Evolutionary conservation across 1,140 invertebrate species (phyloP), one percentile per base, ranked within the genome.

Genomic region (Marisa cornuarietis): DNA sequence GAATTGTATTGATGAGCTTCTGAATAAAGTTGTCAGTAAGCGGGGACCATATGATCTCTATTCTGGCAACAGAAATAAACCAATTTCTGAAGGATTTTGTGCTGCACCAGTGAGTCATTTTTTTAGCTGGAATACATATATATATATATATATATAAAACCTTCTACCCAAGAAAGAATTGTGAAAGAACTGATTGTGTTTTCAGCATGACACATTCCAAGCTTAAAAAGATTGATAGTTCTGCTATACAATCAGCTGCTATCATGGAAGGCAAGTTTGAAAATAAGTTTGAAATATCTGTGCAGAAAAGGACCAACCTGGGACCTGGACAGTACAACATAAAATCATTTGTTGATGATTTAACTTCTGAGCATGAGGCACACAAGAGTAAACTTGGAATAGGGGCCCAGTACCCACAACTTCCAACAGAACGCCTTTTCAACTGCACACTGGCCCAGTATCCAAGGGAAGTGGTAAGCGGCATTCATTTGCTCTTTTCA

Each of bases 11-110:
- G 86, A 90, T 14, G 79, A 90, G 63, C 78, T 86, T 42, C 68
- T 82, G 49, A 85, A 83, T 52, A 88, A 89, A 81, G 83, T 87
- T 9, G 87, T 85, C 51, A 90, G 90, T 77, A 14, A 84, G 20
- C 81, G 88, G 76, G 90, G 90, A 14, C 90, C 90, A 14, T 91
- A 90, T 80, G 87, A 90, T 72, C 80, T 90, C 16, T 90, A 88
- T 79, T 88, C 89, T 22, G 86, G 85, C 18, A 88, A 91, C 72
- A 84, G 90, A 73, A 89, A 88, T 80, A 90, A 90, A 81, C 88
- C 89, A 62, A 90, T 90, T 62, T 85, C 82, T 68, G 87, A 85
- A 18, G 90, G 90, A 26, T 86, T 90, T 81, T 82, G 85, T 66
- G 90, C 90, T 69, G 84, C 85, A 81, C 86, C 85, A 13, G 89